Base-by-base conservation (phyloP, 2,797 vertebrate genomes). In the Schizothorax lantsangensis region DNA sequence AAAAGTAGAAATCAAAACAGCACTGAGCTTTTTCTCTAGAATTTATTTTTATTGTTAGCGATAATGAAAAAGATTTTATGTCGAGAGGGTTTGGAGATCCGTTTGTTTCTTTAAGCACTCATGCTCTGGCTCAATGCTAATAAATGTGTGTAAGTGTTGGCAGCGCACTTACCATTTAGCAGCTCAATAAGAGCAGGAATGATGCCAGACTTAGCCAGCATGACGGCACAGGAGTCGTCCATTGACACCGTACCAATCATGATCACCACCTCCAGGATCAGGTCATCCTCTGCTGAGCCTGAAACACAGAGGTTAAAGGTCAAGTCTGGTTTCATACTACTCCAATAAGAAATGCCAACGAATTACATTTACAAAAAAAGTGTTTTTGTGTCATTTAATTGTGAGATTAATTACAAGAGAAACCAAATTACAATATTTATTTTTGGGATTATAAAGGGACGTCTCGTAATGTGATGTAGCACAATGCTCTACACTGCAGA, bases 231-330 rank as follows among this genome's bases (percentile, higher is more conserved):
- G 40, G 98, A 98, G 69, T 98, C 97, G 54, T 99, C 98, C 96
- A 97, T 98, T 69, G 98, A 99, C 71, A 99, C 97, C 0, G 98
- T 99, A 45, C 98, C 98, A 6, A 99, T 98, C 98, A 99, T 97
- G 90, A 98, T 97, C 79, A 98, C 97, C 91, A 97, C 97, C 93
- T 99, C 97, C 91, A 99, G 93, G 69, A 98, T 96, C 0, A 99
- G 95, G 91, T 99, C 97, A 81, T 98, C 97, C 92, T 99, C 97
- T 2, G 97, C 97, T 47, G 96, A 96, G 88, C 97, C 98, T 99
- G 90, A 87, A 64, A 77, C 59, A 84, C 14, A 83, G 43, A 79
- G 62, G 64, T 54, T 38, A 79, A 69, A 69, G 33, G 40, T 64
- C 68, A 77, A 82, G 75, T 54, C 12, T 5, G 43, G 43, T 64